Evolutionary conservation across 2,888 invertebrate species (phyloP).

Genomic region (Chrysodeixis includens): DNA sequence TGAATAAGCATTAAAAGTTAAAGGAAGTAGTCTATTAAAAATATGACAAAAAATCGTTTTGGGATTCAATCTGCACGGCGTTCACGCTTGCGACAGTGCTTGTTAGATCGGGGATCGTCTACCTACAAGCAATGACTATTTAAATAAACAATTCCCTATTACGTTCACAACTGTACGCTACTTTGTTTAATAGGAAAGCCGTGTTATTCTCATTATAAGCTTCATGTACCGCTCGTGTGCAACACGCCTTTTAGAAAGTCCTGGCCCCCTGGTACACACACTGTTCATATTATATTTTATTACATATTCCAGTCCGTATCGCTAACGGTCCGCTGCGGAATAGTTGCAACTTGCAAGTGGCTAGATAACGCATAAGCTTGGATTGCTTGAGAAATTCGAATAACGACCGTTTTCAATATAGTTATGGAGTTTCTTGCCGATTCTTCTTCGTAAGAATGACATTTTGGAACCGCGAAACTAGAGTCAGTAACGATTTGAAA

Average conservation of each 20-base stretch:
- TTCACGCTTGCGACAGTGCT: no score
- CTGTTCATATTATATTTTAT: conserved; percentile 38
- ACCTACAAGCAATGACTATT: no score
- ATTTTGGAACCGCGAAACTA: no score
- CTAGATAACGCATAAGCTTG: not conserved
- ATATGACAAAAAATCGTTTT: no score
- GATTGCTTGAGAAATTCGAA: not conserved
- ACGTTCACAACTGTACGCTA: conserved; percentile 23
- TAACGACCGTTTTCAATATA: no score
- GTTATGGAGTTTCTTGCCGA: no score
- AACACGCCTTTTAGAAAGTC: conserved; percentile 44
- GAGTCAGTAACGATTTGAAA: no score
- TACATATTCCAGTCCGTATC: conserved; percentile 13
- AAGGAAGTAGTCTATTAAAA: no score
- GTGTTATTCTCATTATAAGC: conserved; percentile 46
- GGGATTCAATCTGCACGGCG: no score
- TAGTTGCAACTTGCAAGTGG: not conserved
- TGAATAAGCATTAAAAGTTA: no score
- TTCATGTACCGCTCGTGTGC: conserved; percentile 26
- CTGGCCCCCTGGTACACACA: conserved; percentile 3
- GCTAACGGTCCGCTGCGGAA: not conserved
- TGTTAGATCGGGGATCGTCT: no score
- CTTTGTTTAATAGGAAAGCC: conserved; percentile 42
- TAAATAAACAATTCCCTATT: not conserved
- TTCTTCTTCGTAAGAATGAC: no score